Evolutionary conservation across 2,888 invertebrate genomes (phyloP).

Genomic region (Aphodius granarius): DNA sequence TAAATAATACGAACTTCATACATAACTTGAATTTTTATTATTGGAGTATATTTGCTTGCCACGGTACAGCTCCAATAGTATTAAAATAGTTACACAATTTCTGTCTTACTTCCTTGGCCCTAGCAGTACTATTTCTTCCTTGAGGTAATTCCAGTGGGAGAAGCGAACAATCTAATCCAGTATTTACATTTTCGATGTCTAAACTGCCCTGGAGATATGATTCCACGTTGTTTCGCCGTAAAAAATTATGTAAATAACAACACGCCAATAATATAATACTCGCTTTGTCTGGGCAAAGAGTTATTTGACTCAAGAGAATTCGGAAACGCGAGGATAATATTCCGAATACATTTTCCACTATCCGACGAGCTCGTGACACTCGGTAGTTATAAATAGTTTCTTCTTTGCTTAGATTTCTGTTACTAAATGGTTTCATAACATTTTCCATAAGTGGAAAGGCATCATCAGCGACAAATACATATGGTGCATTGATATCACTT

Average conservation of each 20-base stretch:
- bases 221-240: conserved; percentile 25
- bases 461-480: conserved; percentile 19
- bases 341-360: background rate
- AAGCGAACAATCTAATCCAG: no score
- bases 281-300: background rate
- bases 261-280: background rate
- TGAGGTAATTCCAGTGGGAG: no score
- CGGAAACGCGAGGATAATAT: background rate
- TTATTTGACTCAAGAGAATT: background rate
- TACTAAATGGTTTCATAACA: conserved; percentile 15
- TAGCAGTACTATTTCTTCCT: no score
- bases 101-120: no score
- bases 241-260: conserved; percentile 20
- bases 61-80: no score
- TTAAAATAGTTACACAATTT: no score
- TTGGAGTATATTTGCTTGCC: no score
- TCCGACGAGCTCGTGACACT: background rate
- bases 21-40: no score
- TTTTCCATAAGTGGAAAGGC: conserved; percentile 11
- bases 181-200: no score
- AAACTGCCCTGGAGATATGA: no score
- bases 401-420: background rate
- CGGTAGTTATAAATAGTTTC: conserved; percentile 17
- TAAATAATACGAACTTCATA: no score
- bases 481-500: background rate